A percentile compares a stretch with the other conserved stretches of the same genome.
Evolutionary conservation across 2,797 vertebrate genomes (phyloP).

Genomic region (Danio aesculapii): DNA sequence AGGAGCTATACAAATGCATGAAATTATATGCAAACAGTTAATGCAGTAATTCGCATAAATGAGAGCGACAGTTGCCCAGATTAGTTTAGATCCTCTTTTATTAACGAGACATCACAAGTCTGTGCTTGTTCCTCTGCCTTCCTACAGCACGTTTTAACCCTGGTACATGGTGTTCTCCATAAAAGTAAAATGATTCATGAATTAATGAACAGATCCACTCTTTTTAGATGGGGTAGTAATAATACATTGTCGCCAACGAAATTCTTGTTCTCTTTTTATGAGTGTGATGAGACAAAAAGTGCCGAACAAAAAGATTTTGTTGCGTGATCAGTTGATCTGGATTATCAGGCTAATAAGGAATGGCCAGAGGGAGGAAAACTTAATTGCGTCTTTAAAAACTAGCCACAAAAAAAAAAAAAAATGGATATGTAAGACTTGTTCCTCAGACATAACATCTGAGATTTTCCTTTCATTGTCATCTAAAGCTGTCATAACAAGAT

Average conservation of each 20-base stretch:
- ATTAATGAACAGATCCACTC: constrained; percentile 2
- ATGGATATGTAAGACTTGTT: not conserved
- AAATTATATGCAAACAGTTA: not conserved
- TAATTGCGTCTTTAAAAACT: constrained; percentile 51
- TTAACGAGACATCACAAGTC: constrained; percentile 34
- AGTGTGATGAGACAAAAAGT: not conserved
- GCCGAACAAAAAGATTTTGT: not conserved
- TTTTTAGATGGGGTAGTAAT: constrained; percentile 25
- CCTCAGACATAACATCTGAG: constrained; percentile 33
- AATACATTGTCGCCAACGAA: constrained; percentile 19
- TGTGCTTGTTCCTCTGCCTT: constrained; percentile 49
- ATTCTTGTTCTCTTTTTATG: constrained; percentile 31
- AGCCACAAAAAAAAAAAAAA: constrained; percentile 35
- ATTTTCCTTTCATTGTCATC: constrained; percentile 19
- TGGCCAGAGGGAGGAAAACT: constrained; percentile 36
- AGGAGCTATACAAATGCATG: not conserved
- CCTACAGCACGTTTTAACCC: constrained; percentile 14
- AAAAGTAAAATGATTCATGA: constrained; percentile 17
- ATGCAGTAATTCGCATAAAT: constrained; percentile 5
- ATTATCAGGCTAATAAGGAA: constrained; percentile 19
- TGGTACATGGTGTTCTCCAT: constrained; percentile 42
- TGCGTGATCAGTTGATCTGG: constrained; percentile 21
- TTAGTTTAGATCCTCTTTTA: constrained; percentile 38
- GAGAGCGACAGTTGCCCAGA: constrained; percentile 12
- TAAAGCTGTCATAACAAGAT: constrained; percentile 20